A percentile compares a stretch with the other conserved stretches of the same genome.
Evolutionary conservation across 2,113 vertebrate species (phyloP).

Genomic region (Tretioscincus oriximinensis): DNA sequence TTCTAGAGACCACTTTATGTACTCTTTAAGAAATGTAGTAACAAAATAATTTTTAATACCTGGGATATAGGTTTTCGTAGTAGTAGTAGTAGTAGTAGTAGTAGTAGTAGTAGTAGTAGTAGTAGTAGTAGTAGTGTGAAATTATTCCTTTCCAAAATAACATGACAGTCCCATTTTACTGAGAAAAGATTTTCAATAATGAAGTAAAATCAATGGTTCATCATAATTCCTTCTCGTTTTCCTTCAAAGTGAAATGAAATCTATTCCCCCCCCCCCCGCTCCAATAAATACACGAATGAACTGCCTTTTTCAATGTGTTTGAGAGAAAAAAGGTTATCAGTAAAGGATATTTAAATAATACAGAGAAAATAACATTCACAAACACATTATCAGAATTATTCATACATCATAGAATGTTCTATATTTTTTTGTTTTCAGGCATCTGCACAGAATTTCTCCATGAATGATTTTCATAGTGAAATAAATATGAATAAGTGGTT

Average conservation of each 20-base stretch:
- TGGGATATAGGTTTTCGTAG: background rate
- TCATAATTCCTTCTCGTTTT: too few relatives aligned
- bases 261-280: background rate
- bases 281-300: background rate
- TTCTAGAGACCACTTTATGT: background rate
- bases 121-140: too few relatives aligned
- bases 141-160: conserved; percentile 13
- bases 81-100: too few relatives aligned
- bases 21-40: conserved; percentile 25
- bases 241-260: background rate
- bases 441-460: background rate
- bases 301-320: background rate
- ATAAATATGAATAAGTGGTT: background rate
- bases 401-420: background rate
- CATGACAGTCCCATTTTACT: conserved; percentile 4
- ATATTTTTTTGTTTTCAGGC: background rate
- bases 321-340: fast-evolving
- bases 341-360: background rate
- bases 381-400: background rate
- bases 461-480: background rate
- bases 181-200: too few relatives aligned
- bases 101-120: too few relatives aligned
- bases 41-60: background rate
- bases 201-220: conserved; percentile 2
- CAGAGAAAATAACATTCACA: background rate